phyloP scores from a whole-genome alignment of 2,113 vertebrate species.

The Pholis gunnellus region DNA sequence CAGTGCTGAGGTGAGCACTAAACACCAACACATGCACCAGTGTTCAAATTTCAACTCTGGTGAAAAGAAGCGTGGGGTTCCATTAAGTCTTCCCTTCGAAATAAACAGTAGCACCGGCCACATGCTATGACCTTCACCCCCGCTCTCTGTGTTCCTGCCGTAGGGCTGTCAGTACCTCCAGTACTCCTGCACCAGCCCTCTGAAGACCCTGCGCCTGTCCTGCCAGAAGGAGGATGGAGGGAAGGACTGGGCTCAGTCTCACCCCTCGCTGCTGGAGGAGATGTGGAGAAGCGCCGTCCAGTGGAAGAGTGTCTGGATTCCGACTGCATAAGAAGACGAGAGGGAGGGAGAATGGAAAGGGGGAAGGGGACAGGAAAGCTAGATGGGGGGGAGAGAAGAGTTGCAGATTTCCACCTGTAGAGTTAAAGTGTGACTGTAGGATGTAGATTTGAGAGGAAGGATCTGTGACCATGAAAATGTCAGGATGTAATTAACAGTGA shows the following conservation, averaged over 20 bases:
- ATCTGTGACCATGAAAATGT: neutral
- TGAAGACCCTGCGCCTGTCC: conserved; percentile 87
- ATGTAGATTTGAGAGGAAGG: neutral
- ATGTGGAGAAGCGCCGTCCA: conserved; percentile 84
- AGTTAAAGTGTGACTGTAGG: neutral
- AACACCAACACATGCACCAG: neutral
- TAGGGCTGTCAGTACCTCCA: conserved; percentile 91
- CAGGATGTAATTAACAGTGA: neutral
- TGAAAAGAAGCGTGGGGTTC: neutral
- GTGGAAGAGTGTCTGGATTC: conserved; percentile 92
- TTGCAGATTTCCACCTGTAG: neutral
- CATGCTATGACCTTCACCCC: neutral
- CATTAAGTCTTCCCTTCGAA: neutral
- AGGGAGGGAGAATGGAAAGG: neutral
- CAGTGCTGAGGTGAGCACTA: conserved; percentile 83
- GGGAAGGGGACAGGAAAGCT: neutral
- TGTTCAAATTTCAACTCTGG: neutral
- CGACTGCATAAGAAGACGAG: conserved; percentile 81
- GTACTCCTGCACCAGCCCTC: conserved; percentile 86
- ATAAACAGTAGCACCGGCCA: neutral
- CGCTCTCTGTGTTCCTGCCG: neutral
- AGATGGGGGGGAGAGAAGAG: neutral
- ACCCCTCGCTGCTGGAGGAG: conserved; percentile 77
- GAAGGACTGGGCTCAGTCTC: conserved; percentile 65
- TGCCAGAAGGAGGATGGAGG: conserved; percentile 69